Conservation (phyloP, 2,888 invertebrate genomes). For the Aethes cnicana region DNA sequence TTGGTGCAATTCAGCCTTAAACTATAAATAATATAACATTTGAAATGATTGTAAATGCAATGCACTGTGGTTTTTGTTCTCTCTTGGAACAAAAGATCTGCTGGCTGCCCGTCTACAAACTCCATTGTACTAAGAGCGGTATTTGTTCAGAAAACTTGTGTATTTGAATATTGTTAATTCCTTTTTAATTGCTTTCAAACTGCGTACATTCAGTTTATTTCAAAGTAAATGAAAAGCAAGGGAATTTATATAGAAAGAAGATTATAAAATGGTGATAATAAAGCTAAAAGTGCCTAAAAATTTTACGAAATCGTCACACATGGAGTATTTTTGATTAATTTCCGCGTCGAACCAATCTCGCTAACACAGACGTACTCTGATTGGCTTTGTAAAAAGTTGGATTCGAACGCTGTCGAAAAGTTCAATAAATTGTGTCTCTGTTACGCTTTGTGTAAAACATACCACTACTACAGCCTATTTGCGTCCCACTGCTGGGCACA, state of each 20-base stretch:
- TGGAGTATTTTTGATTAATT: neutral
- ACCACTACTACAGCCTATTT: too few species aligned
- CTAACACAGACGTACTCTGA: neutral
- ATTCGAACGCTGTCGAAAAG: too few species aligned
- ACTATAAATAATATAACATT: too few species aligned
- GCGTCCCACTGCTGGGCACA: too few species aligned
- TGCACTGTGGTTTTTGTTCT: too few species aligned
- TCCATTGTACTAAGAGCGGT: constrained; percentile 8
- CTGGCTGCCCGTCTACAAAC: too few species aligned
- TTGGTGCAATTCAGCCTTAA: too few species aligned
- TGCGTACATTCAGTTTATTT: constrained; percentile 12
- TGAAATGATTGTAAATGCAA: too few species aligned
- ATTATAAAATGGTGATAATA: neutral
- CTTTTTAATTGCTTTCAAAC: constrained; percentile 26
- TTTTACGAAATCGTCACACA: neutral
- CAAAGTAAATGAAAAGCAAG: constrained; percentile 5
- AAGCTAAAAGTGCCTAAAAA: neutral
- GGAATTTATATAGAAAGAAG: too few species aligned
- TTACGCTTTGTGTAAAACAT: too few species aligned
- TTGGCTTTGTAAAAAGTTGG: neutral
- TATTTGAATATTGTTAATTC: constrained; percentile 26
- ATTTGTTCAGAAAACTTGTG: neutral
- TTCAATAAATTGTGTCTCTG: too few species aligned
- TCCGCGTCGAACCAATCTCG: constrained; percentile 2
- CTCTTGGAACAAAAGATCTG: too few species aligned